phyloP scores from a whole-genome alignment of 1,140 invertebrate species.

The Batillaria attramentaria region DNA sequence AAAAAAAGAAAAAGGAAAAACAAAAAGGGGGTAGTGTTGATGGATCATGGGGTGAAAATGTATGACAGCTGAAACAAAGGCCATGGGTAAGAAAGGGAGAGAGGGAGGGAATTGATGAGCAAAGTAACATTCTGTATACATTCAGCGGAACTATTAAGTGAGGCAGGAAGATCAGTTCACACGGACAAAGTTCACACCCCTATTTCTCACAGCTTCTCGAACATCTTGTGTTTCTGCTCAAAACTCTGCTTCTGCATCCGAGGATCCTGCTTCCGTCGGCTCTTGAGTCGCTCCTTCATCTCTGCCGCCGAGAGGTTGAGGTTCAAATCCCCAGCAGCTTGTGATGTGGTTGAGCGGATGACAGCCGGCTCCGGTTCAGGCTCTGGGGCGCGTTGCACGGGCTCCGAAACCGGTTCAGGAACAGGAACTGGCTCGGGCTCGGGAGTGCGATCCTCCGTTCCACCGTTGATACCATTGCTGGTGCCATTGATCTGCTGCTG shows the following conservation, averaged over 20 bases:
- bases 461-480: constrained; percentile 26
- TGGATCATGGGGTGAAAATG: too few relatives aligned
- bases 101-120: background rate
- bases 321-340: constrained; percentile 41
- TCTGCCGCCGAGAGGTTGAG: constrained; percentile 60
- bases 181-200: background rate
- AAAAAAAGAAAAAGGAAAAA: background rate
- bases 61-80: too few relatives aligned
- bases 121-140: background rate
- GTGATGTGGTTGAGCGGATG: constrained; percentile 1
- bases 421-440: background rate
- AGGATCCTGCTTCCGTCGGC: constrained; percentile 57
- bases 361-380: constrained; percentile 3
- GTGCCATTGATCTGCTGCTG: background rate
- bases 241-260: constrained; percentile 55
- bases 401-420: background rate
- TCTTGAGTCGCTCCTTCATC: constrained; percentile 59
- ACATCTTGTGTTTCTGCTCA: constrained; percentile 59
- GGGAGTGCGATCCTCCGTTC: background rate
- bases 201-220: constrained; percentile 56
- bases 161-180: background rate
- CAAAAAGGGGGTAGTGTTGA: too few relatives aligned
- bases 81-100: too few relatives aligned
- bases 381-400: too few relatives aligned
- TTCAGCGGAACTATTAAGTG: background rate